Evolutionary conservation across 2,888 invertebrate genomes (phyloP), one percentile per base, ranked within the genome.

Genomic region (Cephus rjabovi): DNA sequence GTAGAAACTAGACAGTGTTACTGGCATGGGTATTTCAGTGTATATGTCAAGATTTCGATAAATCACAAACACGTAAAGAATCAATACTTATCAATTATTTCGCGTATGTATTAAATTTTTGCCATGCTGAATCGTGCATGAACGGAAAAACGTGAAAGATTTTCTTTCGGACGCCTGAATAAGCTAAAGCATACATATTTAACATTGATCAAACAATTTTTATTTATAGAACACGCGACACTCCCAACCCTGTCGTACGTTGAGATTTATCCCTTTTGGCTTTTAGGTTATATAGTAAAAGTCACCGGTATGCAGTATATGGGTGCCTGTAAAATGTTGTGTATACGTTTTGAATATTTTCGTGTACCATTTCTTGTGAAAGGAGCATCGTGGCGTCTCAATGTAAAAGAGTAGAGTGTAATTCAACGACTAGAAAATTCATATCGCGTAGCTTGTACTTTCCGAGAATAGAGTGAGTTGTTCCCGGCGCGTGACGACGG

Each of bases 191-290:
- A n/a, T 74, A 11, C 35, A n/a, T 74, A 11, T 69, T 11, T 80
- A 70, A 12, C 79, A 84, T 85, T 79, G 83, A 85, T 79, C 84
- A 84, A 85, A 85, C 84, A 83, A 30, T 71, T 79, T 81, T 84
- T 82, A 79, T 79, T 81, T 74, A 79, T 78, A 77, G 69, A 69
- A 69, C 77, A 33, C 69, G 76, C 33, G 56, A 56, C 56, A 56
- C 15, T 56, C 23, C 56, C 56, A 56, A 23, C 56, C 6, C 6
- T 56, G 23, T 56, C 56, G 56, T 23, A 56, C 56, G 56, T 56
- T 23, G 56, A 23, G 56, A 56, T 56, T 56, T 23, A 56, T 56
- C 56, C 56, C 23, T 56, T 56, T 56, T 56, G 23, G 23, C 56
- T 56, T 56, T 56, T 23, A 56, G 56, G 56, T 56, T 56, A 56